A percentile compares a stretch with the other conserved stretches of the same genome.
phyloP scores from a whole-genome alignment of 2,888 invertebrate species.

The Clepsis dumicolana region DNA sequence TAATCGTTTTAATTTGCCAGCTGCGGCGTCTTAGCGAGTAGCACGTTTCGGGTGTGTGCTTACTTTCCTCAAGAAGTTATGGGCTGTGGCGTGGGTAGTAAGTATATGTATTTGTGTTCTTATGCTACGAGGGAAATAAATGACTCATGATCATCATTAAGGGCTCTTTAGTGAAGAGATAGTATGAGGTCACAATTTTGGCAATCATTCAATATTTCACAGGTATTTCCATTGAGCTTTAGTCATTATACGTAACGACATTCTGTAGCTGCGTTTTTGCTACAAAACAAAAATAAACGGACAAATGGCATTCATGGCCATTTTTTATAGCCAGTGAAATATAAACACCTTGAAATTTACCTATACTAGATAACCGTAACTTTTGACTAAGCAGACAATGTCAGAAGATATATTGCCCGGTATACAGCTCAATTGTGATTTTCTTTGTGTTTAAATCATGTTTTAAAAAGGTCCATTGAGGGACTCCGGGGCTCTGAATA shows the following conservation, averaged over 20 bases:
- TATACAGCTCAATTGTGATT: conserved; percentile 10
- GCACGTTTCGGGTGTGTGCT: conserved; percentile 15
- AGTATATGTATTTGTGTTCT: not conserved
- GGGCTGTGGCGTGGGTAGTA: conserved; percentile 5
- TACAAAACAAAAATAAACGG: no score
- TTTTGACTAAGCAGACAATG: not conserved
- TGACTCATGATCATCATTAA: not conserved
- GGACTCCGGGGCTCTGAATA: conserved; percentile 13
- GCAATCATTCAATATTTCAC: not conserved
- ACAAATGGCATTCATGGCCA: no score
- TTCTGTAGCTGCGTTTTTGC: no score
- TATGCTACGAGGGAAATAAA: not conserved
- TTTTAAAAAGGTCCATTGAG: conserved; percentile 19
- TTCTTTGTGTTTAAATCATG: conserved; percentile 22
- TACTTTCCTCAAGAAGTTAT: conserved; percentile 10
- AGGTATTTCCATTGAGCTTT: no score
- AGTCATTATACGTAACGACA: no score
- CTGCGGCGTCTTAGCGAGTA: conserved; percentile 24
- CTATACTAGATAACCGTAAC: not conserved
- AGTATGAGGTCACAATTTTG: not conserved
- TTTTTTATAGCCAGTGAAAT: not conserved
- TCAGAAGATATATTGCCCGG: conserved; percentile 11
- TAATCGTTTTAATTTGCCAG: conserved; percentile 37
- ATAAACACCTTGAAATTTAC: not conserved
- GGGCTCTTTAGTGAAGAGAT: not conserved